Conservation (phyloP, 2,113 vertebrate genomes). For the Corvus hawaiiensis region DNA sequence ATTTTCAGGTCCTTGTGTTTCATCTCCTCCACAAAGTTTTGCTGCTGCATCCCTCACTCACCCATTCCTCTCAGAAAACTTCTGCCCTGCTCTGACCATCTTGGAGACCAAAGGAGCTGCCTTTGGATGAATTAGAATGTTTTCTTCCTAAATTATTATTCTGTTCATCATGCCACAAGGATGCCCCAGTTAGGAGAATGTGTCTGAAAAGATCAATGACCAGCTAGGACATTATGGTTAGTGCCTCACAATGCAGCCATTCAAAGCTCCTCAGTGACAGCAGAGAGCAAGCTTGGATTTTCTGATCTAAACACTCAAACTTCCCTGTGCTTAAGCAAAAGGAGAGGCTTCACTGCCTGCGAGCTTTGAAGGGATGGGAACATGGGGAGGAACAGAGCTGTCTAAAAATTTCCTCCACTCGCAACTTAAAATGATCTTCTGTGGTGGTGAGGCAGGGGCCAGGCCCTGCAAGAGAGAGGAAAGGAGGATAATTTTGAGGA, state of each 20-base stretch:
- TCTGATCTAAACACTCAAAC: conserved; percentile 4
- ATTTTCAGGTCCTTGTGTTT: background rate
- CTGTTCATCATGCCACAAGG: background rate
- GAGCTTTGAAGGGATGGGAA: background rate
- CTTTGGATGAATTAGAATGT: background rate
- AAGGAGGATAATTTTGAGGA: background rate
- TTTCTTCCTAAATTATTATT: background rate
- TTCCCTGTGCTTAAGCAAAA: background rate
- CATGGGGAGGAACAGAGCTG: background rate
- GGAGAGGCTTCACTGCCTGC: background rate
- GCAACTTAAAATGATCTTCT: background rate
- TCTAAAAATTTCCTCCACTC: background rate
- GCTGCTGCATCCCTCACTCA: background rate
- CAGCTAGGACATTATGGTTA: background rate
- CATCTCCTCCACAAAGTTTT: background rate
- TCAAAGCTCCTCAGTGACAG: conserved; percentile 1
- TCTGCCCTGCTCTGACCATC: background rate
- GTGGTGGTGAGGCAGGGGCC: background rate
- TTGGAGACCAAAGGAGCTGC: background rate
- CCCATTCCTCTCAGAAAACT: background rate
- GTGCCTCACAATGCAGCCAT: background rate
- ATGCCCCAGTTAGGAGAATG: background rate
- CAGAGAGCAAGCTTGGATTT: background rate
- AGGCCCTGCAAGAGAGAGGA: background rate
- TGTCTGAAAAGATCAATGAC: background rate